Conservation (phyloP, 2,113 vertebrate genomes). For the Tragelaphus strepsiceros region DNA sequence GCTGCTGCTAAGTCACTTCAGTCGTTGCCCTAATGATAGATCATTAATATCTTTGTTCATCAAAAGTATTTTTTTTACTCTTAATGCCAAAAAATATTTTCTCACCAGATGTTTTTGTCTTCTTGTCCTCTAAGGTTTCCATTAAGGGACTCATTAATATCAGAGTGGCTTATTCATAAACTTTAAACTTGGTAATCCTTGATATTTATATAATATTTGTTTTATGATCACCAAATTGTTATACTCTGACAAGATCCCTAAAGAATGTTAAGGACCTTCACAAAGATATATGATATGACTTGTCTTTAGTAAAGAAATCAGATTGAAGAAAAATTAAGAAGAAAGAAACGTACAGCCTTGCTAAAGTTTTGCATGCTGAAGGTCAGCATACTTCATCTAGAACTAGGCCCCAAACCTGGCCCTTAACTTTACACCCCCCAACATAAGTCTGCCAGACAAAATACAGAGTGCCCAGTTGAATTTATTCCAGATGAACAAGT, state of each 20-base stretch:
- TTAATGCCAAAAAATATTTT: neutral
- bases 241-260: neutral
- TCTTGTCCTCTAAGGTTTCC: neutral
- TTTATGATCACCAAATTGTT: neutral
- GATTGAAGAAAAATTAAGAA: neutral
- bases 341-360: neutral
- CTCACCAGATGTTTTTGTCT: neutral
- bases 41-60: neutral
- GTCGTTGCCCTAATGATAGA: neutral
- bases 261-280: neutral
- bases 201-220: neutral
- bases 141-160: neutral
- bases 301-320: neutral
- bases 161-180: neutral
- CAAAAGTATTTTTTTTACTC: neutral
- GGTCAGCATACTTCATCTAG: neutral
- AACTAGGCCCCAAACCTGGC: neutral
- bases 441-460: neutral
- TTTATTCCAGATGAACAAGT: neutral
- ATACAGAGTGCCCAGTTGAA: neutral
- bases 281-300: neutral
- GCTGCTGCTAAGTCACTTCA: too few relatives aligned
- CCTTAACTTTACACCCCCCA: neutral
- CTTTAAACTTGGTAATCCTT: neutral
- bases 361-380: neutral